Percentiles rank a stretch among this genome's conserved stretches.
Evolutionary conservation across 2,113 vertebrate genomes (phyloP).

Genomic region (Calonectris borealis): DNA sequence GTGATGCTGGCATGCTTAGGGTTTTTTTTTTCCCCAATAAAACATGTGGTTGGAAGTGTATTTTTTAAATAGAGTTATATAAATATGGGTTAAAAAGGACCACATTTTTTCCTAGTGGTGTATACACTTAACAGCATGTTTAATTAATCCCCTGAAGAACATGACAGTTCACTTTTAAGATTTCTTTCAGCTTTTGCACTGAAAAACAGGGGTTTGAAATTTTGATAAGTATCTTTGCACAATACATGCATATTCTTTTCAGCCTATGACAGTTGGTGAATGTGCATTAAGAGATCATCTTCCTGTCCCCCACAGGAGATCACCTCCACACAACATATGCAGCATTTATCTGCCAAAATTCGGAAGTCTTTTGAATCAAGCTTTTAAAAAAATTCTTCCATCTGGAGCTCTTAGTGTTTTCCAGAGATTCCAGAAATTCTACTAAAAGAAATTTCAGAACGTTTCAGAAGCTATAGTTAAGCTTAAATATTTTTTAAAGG

Average conservation of each 20-base stretch:
- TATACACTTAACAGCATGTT: not conserved
- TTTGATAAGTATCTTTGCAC: slow-evolving; percentile 20
- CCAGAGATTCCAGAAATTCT: slow-evolving; percentile 48
- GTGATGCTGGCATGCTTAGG: not conserved
- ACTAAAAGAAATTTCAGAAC: slow-evolving; percentile 1
- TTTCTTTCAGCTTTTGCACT: not conserved
- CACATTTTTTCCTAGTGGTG: not conserved
- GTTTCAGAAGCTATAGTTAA: not conserved
- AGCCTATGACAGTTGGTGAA: slow-evolving; percentile 44
- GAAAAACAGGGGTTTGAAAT: not conserved
- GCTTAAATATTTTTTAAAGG: not conserved
- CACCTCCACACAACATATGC: slow-evolving; percentile 74
- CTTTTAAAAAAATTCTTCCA: slow-evolving; percentile 61
- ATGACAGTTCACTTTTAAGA: not conserved
- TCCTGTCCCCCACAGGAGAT: slow-evolving; percentile 68
- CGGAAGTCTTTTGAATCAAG: slow-evolving; percentile 61
- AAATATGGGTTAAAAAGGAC: not conserved
- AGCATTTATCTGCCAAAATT: slow-evolving; percentile 70
- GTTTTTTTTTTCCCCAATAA: not conserved
- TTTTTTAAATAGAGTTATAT: not conserved
- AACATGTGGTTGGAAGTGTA: not conserved
- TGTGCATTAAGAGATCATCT: slow-evolving; percentile 70
- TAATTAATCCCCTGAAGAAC: not conserved
- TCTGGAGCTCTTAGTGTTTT: slow-evolving; percentile 61
- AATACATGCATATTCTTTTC: not conserved